Evolutionary conservation across 64 coral and sea anemone species (phyloP), one percentile per base, ranked within the genome.

Genomic region (Cladopsammia gracilis): DNA sequence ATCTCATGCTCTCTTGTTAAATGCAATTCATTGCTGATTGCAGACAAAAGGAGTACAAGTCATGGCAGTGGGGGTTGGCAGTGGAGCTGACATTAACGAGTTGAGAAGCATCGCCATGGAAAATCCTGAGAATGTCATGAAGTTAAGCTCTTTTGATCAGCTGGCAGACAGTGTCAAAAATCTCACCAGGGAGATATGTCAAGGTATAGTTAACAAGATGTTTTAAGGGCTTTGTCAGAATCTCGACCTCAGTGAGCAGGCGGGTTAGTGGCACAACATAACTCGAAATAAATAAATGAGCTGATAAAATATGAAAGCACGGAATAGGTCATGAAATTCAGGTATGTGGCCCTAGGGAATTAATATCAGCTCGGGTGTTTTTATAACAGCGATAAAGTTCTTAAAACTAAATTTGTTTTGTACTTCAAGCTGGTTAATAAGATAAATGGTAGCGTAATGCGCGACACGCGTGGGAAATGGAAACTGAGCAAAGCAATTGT

Each of bases 31-130:
- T 12, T 72, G 34, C 10, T 72, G 70, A 72, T 72, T 49, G 80
- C 20, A 84, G 80, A 24, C 80, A 1, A 84, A 84, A 62, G 80
- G 80, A 66, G 80, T 84, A 3, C 80, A 84, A 24, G 80, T 68
- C 4, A 20, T 93, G 65, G 91, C 75, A 10, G 72, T 93, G 43
- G 83, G 71, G 66, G 53, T 87, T 77, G 91, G 91, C 9, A 19
- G 69, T 18, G 75, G 82, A 48, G 74, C 64, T 22, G 71, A 48
- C 14, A 64, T 67, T 2, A 87, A 56, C 19, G 83, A 93, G 24
- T 48, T 93, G 5, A 64, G 23, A 45, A 73, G 15, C 6, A 88
- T 88, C 67, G 86, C 70, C 42, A 72, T 88, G 68, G 15, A n/a
- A 11, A 76, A 74, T 58, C 16, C 78, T 25, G 44, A 62, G 25